Conservation (phyloP, 1,140 invertebrate genomes). For the Macrosteles quadrilineatus region DNA sequence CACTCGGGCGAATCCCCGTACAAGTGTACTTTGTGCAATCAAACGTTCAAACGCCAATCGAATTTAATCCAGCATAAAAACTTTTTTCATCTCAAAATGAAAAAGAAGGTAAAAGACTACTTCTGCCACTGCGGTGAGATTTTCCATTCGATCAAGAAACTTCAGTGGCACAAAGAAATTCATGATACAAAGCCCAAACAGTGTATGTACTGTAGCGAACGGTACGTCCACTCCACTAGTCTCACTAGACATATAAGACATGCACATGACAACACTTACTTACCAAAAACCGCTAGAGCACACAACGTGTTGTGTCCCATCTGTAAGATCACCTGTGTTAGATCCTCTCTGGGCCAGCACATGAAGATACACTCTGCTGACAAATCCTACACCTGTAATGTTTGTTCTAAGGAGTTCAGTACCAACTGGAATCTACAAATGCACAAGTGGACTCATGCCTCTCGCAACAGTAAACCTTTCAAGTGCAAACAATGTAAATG, state of each 20-base stretch:
- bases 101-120: slow-evolving; percentile 71
- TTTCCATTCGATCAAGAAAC: slow-evolving; percentile 76
- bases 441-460: slow-evolving; percentile 87
- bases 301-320: slow-evolving; percentile 77
- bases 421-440: slow-evolving; percentile 88
- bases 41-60: slow-evolving; percentile 80
- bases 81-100: slow-evolving; percentile 64
- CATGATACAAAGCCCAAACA: slow-evolving; percentile 81
- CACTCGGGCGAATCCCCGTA: slow-evolving; percentile 80
- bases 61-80: slow-evolving; percentile 84
- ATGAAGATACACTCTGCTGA: slow-evolving; percentile 75
- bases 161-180: slow-evolving; percentile 82
- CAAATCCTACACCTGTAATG: slow-evolving; percentile 73
- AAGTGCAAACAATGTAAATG: slow-evolving; percentile 82
- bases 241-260: slow-evolving; percentile 79
- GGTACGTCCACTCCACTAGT: slow-evolving; percentile 79
- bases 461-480: slow-evolving; percentile 77
- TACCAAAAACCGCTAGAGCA: slow-evolving; percentile 61
- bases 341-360: slow-evolving; percentile 76
- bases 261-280: slow-evolving; percentile 74
- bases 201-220: slow-evolving; percentile 79
- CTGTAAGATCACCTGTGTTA: slow-evolving; percentile 76
- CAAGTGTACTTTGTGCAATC: slow-evolving; percentile 78
- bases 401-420: slow-evolving; percentile 82
- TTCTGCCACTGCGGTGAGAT: slow-evolving; percentile 80